Percentiles rank a stretch among this genome's conserved stretches.
These are phyloP conservation scores for Oncorhynchus tshawytscha DNA, from an alignment of 2,113 vertebrate species.

Conservation along the genomic window DNA sequence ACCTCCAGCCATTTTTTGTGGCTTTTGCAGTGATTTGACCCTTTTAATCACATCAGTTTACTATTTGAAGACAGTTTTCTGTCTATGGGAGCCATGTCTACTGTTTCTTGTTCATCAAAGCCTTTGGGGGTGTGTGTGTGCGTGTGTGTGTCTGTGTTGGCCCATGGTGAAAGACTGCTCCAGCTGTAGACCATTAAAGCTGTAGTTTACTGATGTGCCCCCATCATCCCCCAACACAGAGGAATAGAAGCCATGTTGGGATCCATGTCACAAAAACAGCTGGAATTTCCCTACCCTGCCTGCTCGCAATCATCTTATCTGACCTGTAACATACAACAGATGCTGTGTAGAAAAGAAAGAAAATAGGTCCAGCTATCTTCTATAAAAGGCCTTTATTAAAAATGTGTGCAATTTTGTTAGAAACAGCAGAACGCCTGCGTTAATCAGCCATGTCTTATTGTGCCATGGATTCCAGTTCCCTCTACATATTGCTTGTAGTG, in stretches of 20 bases:
- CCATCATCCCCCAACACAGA: neutral
- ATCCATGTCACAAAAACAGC: conserved; percentile 8
- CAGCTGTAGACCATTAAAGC: neutral
- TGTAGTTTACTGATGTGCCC: neutral
- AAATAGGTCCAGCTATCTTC: neutral
- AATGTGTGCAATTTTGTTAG: neutral
- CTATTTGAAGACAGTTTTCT: neutral
- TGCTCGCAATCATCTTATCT: conserved; percentile 20
- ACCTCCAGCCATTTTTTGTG: neutral
- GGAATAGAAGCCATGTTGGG: conserved; percentile 28
- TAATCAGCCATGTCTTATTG: neutral
- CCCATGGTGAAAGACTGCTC: neutral
- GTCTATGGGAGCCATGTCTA: neutral
- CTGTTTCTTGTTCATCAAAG: neutral
- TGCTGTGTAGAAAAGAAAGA: conserved; percentile 22
- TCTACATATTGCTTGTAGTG: neutral
- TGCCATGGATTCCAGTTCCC: neutral
- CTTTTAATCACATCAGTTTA: neutral
- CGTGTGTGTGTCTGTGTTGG: neutral
- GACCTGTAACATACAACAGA: conserved; percentile 22
- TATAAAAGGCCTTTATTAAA: neutral
- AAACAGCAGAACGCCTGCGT: neutral
- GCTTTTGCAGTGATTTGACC: no score
- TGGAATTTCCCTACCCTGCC: conserved; percentile 10
- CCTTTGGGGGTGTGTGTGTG: neutral